These are phyloP conservation scores for Nysson spinosus DNA, from an alignment of 2,888 invertebrate genomes.

Conservation along the genomic window DNA sequence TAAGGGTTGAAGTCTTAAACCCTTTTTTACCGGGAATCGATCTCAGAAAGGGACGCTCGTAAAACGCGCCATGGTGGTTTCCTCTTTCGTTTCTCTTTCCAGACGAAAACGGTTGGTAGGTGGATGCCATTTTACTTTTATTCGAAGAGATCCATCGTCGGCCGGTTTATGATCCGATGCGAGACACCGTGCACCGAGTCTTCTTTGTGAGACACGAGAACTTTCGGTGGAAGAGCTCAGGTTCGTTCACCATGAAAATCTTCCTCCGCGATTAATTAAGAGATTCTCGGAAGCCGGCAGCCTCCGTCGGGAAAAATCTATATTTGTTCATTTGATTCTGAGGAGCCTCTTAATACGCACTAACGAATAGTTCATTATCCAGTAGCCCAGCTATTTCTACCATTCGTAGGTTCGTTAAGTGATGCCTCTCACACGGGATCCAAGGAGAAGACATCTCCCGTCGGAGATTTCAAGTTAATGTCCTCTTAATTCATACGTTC, in stretches of 20 bases:
- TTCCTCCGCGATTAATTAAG: neutral
- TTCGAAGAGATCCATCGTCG: constrained; percentile 49
- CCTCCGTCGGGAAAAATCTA: neutral
- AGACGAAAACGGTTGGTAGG: too few species aligned
- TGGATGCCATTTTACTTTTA: constrained; percentile 57
- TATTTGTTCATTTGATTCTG: neutral
- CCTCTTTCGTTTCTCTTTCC: constrained; percentile 9
- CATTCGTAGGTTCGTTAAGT: too few species aligned
- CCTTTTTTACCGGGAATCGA: constrained; percentile 61
- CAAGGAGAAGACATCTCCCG: too few species aligned
- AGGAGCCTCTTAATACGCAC: neutral
- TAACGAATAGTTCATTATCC: too few species aligned
- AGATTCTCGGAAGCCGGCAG: neutral
- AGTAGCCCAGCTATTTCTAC: too few species aligned
- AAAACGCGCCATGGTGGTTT: constrained; percentile 42
- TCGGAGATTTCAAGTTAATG: too few species aligned
- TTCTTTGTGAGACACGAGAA: constrained; percentile 18
- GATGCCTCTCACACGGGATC: too few species aligned
- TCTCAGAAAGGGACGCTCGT: constrained; percentile 61
- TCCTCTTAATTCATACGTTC: too few species aligned
- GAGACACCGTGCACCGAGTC: neutral
- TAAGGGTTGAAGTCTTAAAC: too few species aligned
- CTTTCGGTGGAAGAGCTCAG: neutral
- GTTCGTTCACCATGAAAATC: neutral
- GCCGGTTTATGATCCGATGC: constrained; percentile 43